A percentile compares a stretch with the other conserved stretches of the same genome.
These are phyloP conservation scores for Camptogramma bilineatum DNA, from an alignment of 2,888 invertebrate species.

Conservation along the genomic window DNA sequence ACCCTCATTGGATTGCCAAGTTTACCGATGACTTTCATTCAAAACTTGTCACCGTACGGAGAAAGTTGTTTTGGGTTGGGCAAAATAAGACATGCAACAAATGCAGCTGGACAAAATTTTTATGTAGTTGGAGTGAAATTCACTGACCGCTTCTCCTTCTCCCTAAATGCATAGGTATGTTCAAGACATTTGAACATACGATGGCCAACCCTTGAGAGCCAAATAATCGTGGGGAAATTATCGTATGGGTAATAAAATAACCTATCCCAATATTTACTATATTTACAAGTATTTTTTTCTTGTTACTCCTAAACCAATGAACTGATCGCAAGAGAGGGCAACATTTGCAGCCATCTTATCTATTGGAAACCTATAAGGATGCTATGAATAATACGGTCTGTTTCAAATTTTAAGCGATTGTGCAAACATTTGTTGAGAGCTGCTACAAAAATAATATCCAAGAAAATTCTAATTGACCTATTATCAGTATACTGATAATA, in stretches of 20 bases:
- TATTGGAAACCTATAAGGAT: too few species aligned
- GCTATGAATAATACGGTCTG: too few species aligned
- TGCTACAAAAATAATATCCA: too few species aligned
- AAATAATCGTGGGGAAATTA: neutral
- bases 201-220: neutral
- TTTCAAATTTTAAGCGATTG: too few species aligned
- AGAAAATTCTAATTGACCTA: too few species aligned
- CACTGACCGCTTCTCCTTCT: neutral
- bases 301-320: too few species aligned
- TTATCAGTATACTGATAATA: too few species aligned
- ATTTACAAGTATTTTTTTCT: too few species aligned
- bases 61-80: conserved; percentile 45
- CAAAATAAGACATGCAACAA: conserved; percentile 39
- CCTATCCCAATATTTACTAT: too few species aligned
- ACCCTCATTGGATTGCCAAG: conserved; percentile 9
- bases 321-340: too few species aligned
- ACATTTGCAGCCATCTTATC: too few species aligned
- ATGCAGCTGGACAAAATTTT: conserved; percentile 23
- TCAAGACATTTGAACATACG: neutral
- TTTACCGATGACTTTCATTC: conserved; percentile 36
- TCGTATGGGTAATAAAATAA: neutral
- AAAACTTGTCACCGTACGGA: conserved; percentile 40
- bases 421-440: too few species aligned
- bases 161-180: neutral
- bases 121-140: conserved; percentile 5